Evolutionary conservation across 2,888 invertebrate species (phyloP), one percentile per base, ranked within the genome.

Genomic region (Trimorus sp.): DNA sequence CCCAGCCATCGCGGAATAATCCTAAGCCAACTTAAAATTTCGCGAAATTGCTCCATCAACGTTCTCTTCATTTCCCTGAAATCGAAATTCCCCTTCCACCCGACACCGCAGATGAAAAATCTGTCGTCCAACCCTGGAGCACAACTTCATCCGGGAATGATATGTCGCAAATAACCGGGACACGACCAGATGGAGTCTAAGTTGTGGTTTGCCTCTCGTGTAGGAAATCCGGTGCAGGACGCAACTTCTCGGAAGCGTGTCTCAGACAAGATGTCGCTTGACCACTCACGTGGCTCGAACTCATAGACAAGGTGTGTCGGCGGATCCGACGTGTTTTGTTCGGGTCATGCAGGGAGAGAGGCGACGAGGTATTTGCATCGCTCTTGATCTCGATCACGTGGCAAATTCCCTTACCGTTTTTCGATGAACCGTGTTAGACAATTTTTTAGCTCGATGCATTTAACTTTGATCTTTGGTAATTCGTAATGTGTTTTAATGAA

Each of bases 181-280:
- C 14, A 73, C 60, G 56, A 68, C 62, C 73, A 73, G 71, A 54
- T 79, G 73, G 66, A 73, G 66, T 73, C 66, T 66, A 73, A 79
- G 78, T 79, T 79, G 80, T 60, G 70, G 80, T 69, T 75, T 54
- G 36, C 69, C 70, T 66, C 38, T 58, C 65, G 58, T 80, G 80
- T 75, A 75, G 80, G 80, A 80, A 80, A 75, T 80, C 70, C 75
- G 70, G 36, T 75, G 80, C 70, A 80, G 75, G 26, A 70, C 69
- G 42, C 69, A 79, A 79, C 74, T 80, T 75, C 80, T 70, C 16
- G 45, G 16, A 69, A 80, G 51, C 70, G 54, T 75, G 70, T 80
- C 60, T 75, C 40, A 70, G 75, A 75, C 79, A 80, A 80, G 75
- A 80, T 80, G 79, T 75, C 59, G 70, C 70, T 65, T 80, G 79